phyloP scores from a whole-genome alignment of 1,140 invertebrate species.

The Chironomus tepperi region DNA sequence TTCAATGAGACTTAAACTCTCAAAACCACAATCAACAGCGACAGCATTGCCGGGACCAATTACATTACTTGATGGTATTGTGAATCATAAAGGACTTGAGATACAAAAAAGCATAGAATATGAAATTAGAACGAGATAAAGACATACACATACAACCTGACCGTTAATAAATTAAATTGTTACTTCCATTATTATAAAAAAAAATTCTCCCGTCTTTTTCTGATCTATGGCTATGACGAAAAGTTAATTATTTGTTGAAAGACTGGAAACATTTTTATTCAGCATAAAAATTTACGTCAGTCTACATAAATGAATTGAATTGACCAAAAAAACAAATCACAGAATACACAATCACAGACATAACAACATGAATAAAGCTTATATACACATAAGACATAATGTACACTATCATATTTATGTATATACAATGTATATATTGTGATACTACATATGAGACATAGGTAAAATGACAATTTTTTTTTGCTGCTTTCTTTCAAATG shows the following conservation, averaged over 20 bases:
- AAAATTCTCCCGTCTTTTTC: too few species aligned
- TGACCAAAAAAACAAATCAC: background rate
- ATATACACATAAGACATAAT: background rate
- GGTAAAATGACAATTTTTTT: constrained; percentile 7
- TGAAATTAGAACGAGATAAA: background rate
- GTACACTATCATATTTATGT: background rate
- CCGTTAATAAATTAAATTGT: background rate
- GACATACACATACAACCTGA: too few species aligned
- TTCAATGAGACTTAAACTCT: background rate
- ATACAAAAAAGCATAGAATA: background rate
- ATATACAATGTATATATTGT: constrained; percentile 1
- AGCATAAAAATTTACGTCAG: background rate
- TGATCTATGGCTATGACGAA: background rate
- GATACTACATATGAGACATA: background rate
- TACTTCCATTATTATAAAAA: background rate
- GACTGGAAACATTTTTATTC: background rate
- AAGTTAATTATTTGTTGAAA: background rate
- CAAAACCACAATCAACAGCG: background rate
- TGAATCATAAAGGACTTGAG: background rate
- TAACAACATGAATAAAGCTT: background rate
- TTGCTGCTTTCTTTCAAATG: background rate
- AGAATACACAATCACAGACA: background rate
- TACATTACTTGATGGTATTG: background rate
- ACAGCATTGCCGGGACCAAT: background rate
- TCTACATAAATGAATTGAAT: background rate